Percentiles rank a stretch among this genome's conserved stretches.
Conservation (phyloP, 2,113 vertebrate species). For the Columbina picui region DNA sequence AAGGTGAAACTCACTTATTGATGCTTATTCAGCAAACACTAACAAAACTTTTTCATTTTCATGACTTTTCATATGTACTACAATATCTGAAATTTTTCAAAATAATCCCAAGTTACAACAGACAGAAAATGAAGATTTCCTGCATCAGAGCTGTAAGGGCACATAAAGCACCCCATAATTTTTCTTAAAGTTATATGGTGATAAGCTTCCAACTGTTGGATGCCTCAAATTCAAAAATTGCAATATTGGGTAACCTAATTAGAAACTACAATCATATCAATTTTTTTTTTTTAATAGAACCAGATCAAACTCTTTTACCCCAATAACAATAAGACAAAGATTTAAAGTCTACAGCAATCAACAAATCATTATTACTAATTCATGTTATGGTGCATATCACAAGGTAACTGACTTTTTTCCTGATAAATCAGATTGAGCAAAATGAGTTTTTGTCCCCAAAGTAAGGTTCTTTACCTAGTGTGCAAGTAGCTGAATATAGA, state of each 20-base stretch:
- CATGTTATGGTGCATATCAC: not conserved
- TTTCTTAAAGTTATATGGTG: not conserved
- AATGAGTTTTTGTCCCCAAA: not conserved
- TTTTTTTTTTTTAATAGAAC: not conserved
- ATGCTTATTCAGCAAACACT: not conserved
- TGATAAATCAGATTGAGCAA: not conserved
- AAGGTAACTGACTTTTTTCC: not conserved
- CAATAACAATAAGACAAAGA: not conserved
- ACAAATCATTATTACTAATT: not conserved
- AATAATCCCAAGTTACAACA: not conserved
- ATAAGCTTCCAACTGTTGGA: not conserved
- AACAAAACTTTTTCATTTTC: not conserved
- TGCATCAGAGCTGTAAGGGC: not conserved
- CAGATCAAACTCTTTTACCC: not conserved
- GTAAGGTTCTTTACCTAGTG: too few relatives aligned
- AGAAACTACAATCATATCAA: not conserved
- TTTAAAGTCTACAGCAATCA: not conserved
- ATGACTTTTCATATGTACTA: not conserved
- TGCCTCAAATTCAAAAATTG: not conserved
- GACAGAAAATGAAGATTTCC: not conserved
- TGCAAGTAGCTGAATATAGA: too few relatives aligned
- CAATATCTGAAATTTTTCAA: not conserved
- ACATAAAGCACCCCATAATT: not conserved
- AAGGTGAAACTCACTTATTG: not conserved
- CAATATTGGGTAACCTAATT: not conserved